phyloP scores from a whole-genome alignment of 2,113 vertebrate species.

The Sarotherodon lohbergeri region DNA sequence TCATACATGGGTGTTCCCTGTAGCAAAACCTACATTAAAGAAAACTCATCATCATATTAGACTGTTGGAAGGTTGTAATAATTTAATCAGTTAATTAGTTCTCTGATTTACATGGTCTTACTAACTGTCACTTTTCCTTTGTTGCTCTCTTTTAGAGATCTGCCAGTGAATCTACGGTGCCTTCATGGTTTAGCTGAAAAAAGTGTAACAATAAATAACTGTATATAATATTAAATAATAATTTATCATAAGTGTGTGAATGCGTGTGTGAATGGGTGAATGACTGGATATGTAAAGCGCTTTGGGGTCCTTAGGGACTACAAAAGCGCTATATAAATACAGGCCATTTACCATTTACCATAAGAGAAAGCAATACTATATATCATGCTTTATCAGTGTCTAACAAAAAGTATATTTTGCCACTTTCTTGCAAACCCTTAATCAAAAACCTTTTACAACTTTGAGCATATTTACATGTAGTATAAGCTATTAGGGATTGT shows the following conservation, averaged over 20 bases:
- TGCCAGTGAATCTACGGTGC: accelerated
- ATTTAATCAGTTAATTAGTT: background rate
- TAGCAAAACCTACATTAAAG: background rate
- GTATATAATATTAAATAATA: background rate
- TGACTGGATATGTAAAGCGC: no score
- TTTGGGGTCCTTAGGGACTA: no score
- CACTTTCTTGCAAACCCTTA: background rate
- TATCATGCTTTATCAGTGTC: background rate
- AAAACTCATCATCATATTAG: background rate
- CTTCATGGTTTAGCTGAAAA: background rate
- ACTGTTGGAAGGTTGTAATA: background rate
- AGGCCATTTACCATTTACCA: background rate
- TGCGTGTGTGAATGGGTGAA: no score
- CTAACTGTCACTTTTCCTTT: background rate
- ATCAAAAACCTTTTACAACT: background rate
- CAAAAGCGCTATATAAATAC: no score
- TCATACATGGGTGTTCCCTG: background rate
- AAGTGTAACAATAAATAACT: background rate
- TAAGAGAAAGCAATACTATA: background rate
- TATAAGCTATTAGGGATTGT: background rate
- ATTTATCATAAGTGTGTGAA: background rate
- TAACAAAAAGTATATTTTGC: background rate
- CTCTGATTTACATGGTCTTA: background rate
- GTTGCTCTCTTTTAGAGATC: background rate
- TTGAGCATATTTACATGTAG: background rate